Conservation (phyloP, 2,888 invertebrate species). For the Eupithecia dodoneata region DNA sequence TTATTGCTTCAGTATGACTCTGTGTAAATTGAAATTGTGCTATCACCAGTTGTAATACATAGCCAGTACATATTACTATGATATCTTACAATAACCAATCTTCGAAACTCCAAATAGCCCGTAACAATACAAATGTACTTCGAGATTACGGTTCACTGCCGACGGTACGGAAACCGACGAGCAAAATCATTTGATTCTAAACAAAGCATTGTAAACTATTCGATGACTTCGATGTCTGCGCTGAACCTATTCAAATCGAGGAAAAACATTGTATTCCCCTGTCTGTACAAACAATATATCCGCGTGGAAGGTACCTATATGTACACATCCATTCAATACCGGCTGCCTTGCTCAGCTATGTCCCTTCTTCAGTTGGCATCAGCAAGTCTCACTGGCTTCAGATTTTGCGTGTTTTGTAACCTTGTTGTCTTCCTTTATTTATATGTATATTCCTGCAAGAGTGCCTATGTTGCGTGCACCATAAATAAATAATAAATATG, state of each 20-base stretch:
- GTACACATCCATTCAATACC: neutral
- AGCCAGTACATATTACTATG: neutral
- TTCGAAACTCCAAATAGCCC: neutral
- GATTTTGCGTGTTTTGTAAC: neutral
- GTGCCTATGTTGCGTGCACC: too few species aligned
- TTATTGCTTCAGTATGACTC: neutral
- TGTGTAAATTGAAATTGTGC: neutral
- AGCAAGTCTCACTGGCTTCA: neutral
- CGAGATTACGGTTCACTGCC: neutral
- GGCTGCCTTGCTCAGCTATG: neutral
- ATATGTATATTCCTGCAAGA: too few species aligned
- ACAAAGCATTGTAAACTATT: neutral
- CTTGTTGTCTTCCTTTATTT: neutral
- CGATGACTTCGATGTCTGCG: neutral
- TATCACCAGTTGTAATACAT: neutral
- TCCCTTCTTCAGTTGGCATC: neutral
- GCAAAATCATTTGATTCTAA: constrained; percentile 1
- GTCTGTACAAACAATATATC: neutral
- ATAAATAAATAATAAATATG: too few species aligned
- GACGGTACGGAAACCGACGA: neutral
- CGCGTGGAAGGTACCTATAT: neutral
- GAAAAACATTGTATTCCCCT: neutral
- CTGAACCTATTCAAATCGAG: neutral
- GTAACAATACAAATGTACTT: neutral
- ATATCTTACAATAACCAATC: neutral